Evolutionary conservation across 2,888 invertebrate species (phyloP).

Genomic region (Macroteleia sp.): DNA sequence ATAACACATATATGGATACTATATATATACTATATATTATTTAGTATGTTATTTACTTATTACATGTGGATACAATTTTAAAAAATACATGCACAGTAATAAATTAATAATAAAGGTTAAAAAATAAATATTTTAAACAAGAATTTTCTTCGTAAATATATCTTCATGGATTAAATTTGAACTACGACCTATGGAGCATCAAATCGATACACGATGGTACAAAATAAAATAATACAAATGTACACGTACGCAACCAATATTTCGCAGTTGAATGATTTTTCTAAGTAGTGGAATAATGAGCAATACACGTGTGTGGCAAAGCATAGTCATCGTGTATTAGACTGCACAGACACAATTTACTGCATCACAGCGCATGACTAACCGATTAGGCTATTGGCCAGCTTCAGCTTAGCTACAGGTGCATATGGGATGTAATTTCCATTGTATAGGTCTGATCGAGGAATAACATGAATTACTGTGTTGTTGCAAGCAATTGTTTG

Average conservation of each 20-base stretch:
- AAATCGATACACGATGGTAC: slow-evolving; percentile 4
- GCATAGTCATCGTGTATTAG: slow-evolving; percentile 47
- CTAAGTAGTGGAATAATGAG: slow-evolving; percentile 27
- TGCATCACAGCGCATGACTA: slow-evolving; percentile 77
- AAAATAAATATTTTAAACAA: too few species aligned
- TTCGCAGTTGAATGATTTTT: slow-evolving; percentile 25
- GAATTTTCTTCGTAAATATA: too few species aligned
- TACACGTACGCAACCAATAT: slow-evolving; percentile 1
- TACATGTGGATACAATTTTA: too few species aligned
- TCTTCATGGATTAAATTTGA: neutral
- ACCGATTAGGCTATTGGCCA: slow-evolving; percentile 74
- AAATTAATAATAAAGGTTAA: too few species aligned
- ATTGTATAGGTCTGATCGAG: slow-evolving; percentile 53
- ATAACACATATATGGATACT: too few species aligned
- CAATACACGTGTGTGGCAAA: slow-evolving; percentile 21
- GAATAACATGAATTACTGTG: slow-evolving; percentile 53
- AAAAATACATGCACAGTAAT: too few species aligned
- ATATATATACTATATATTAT: too few species aligned
- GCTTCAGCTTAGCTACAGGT: slow-evolving; percentile 71
- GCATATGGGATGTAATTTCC: slow-evolving; percentile 64
- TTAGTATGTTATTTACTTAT: too few species aligned
- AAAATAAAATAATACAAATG: slow-evolving; percentile 6
- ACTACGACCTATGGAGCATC: neutral
- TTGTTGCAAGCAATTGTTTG: slow-evolving; percentile 52
- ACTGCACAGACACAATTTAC: slow-evolving; percentile 75